Base-by-base conservation (phyloP, 2,888 invertebrate genomes). In the Schizotus pectinicornis region DNA sequence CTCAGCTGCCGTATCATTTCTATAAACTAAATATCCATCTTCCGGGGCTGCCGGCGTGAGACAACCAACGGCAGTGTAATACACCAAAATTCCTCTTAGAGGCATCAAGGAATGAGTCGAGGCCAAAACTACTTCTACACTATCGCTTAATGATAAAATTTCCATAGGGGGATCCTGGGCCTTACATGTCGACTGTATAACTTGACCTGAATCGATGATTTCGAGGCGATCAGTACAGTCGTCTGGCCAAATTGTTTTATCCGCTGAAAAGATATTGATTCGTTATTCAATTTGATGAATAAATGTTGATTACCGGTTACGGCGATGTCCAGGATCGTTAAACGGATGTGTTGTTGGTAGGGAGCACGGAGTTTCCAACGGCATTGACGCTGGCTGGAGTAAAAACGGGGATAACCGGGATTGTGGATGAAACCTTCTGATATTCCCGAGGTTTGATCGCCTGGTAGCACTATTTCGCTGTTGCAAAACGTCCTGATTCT, bases 361-460 rank as follows among this genome's bases (percentile, higher is more conserved):
- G 85, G 80, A 1, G 86, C 86, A 39, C 79, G 79, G 52, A 91
- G 82, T 58, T 81, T 82, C 90, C 90, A 91, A 35, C 84, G 82
- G 74, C 91, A 91, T 64, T 84, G 77, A 73, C 74, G 77, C 35
- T 85, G 85, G 0, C 88, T 90, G 8, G 88, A 82, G 74, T 91
- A 91, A 78, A 85, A 90, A 67, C 87, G 83, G 0, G 91, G 91
- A 77, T 90, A 91, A 6, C 90, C 91, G 0, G 91, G 91, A 61
- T 86, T 87, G 33, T 85, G 83, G 63, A 88, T 83, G 76, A 88
- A 88, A 1, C 88, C 89, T 73, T 88, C 86, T 56, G 79, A 80
- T 42, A 71, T 62, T 12, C 72, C 73, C 48, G 76, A 77, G 32
- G 80, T 79, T 12, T 74, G 73, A 5, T 73, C 74, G 1, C 57